Conservation (phyloP, 2,113 vertebrate species). For the Chinchilla lanigera region DNA sequence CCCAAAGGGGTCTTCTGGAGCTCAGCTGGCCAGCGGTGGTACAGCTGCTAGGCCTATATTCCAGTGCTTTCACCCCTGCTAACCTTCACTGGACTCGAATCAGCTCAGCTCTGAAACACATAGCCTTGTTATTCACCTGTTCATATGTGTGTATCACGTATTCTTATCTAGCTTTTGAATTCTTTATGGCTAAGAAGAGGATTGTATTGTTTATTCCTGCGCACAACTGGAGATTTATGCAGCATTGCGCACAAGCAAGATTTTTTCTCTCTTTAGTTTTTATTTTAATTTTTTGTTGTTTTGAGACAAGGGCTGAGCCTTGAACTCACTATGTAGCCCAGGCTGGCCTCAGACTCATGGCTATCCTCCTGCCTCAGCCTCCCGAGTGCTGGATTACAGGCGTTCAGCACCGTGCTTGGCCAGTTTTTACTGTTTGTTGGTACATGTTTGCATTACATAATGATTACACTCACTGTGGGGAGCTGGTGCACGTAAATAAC, state of each 20-base stretch:
- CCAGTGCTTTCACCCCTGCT: background rate
- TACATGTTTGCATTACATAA: background rate
- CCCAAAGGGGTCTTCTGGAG: background rate
- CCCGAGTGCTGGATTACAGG: background rate
- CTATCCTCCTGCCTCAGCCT: background rate
- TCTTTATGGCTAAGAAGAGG: background rate
- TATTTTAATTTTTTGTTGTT: background rate
- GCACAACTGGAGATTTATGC: background rate
- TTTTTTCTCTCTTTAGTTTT: background rate
- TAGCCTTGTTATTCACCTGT: background rate
- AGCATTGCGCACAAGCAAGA: background rate
- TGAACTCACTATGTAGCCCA: background rate
- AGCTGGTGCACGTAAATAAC: background rate
- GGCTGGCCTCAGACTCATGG: background rate
- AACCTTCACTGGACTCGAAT: background rate
- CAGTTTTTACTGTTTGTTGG: background rate
- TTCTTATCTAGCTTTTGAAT: conserved; percentile 1
- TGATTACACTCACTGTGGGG: background rate
- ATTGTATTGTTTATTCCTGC: background rate
- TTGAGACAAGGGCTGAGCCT: background rate
- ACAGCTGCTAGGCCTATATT: background rate
- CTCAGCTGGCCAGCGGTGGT: background rate
- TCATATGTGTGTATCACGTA: background rate
- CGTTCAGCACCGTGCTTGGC: background rate
- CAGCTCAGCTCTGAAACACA: background rate